Percentiles rank a stretch among this genome's conserved stretches.
These are phyloP conservation scores for Amphipoea lucens DNA, from an alignment of 2,888 invertebrate genomes.

Conservation along the genomic window DNA sequence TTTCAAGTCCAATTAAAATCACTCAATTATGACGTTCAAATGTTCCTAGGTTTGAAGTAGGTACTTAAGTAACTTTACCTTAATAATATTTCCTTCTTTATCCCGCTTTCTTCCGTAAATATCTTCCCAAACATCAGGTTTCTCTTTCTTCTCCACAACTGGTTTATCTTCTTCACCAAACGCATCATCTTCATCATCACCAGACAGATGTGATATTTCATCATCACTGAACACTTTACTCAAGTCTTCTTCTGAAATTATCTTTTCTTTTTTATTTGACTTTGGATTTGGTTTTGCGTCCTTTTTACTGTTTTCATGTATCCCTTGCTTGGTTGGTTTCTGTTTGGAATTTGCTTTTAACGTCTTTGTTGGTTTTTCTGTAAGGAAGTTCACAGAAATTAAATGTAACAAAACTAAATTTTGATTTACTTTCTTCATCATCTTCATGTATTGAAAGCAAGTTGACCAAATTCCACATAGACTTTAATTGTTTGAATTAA, in stretches of 20 bases:
- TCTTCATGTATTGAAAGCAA: neutral
- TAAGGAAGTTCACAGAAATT: slow-evolving; percentile 45
- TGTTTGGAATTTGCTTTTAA: slow-evolving; percentile 55
- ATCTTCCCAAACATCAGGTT: slow-evolving; percentile 94
- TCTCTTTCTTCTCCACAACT: slow-evolving; percentile 73
- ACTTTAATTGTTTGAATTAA: neutral
- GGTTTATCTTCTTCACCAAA: slow-evolving; percentile 71
- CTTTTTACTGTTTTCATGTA: slow-evolving; percentile 39
- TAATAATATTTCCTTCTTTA: slow-evolving; percentile 94
- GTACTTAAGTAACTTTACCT: slow-evolving; percentile 75
- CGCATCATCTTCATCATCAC: slow-evolving; percentile 68
- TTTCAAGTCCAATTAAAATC: neutral
- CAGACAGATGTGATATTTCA: slow-evolving; percentile 85
- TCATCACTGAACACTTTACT: slow-evolving; percentile 86
- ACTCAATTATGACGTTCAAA: neutral
- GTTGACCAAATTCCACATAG: neutral
- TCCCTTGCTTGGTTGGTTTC: slow-evolving; percentile 54
- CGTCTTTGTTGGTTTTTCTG: slow-evolving; percentile 73
- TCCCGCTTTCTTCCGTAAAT: slow-evolving; percentile 97
- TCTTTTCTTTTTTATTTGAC: slow-evolving; percentile 68
- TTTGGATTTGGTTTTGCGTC: slow-evolving; percentile 48
- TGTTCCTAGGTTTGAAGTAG: neutral
- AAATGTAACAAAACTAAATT: neutral
- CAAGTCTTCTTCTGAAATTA: slow-evolving; percentile 79
- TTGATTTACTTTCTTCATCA: neutral